phyloP scores from a whole-genome alignment of 1,140 invertebrate genomes.

The Brachionus plicatilis region DNA sequence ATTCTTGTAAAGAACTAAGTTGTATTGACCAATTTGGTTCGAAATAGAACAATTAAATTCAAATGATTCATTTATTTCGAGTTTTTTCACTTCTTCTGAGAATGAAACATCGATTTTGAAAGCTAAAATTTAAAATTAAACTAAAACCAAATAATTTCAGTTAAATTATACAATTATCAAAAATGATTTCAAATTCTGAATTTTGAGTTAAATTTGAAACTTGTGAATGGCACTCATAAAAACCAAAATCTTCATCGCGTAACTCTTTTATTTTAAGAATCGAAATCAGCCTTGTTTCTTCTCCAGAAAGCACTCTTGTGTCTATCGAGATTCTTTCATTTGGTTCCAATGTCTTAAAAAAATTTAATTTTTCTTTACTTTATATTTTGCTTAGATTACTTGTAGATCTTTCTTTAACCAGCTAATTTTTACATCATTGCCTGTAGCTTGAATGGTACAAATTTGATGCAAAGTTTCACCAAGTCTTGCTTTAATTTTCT shows the following conservation, averaged over 20 bases:
- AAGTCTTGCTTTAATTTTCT: neutral
- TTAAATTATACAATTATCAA: neutral
- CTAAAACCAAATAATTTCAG: neutral
- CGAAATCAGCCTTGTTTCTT: neutral
- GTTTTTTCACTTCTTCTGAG: neutral
- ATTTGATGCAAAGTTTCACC: neutral
- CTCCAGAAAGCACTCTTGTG: neutral
- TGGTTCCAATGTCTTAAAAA: neutral
- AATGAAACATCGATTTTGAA: neutral
- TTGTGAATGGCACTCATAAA: neutral
- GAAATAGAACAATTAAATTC: neutral
- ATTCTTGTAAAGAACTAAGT: neutral
- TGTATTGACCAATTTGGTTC: neutral
- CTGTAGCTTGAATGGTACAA: neutral
- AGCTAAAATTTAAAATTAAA: neutral
- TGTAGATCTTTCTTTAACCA: neutral
- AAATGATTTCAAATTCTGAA: neutral
- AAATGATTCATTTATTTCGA: neutral
- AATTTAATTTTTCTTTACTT: neutral
- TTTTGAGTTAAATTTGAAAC: neutral
- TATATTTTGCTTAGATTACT: neutral
- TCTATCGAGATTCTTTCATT: neutral
- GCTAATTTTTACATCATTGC: neutral
- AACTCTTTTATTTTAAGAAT: neutral
- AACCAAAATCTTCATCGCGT: neutral